Base-by-base conservation (phyloP, 2,888 invertebrate species). In the Choristoneura rosaceana region DNA sequence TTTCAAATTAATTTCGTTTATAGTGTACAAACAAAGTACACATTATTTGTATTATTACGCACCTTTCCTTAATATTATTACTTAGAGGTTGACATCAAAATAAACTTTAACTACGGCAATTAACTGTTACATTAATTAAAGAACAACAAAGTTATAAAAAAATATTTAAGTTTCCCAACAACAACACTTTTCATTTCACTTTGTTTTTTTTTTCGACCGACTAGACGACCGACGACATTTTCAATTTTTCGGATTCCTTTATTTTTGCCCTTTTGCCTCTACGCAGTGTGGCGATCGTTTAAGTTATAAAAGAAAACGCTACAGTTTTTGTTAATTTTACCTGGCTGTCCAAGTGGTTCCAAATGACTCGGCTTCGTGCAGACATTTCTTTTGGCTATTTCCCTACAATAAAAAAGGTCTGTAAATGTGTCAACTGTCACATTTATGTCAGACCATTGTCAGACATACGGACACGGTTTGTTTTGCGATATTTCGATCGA, bases 401-500 rank as follows among this genome's bases (percentile, higher is more conserved):
- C 25, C 25, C 25, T 25, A 25, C 25, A 25, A 25, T 25, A 25
- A 25, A 25, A 25, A 25, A 25, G 25, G 25, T 2, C 25, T 25
- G 25, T 25, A 25, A 25, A 25, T 25, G 25, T 25, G 41, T 41
- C 41, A 41, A 41, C 41, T 41, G 41, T 41, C 41, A 38, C 5
- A 38, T 38, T 3, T 38, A 4, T 38, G 38, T 38, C 38, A 34
- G 0, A 7, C 7, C 34, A 38, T 38, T 38, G 38, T 38, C 7
- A 38, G 7, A 38, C 7, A 1, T 9, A 8, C 33, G 33, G 9
- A 33, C 8, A 33, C 12, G 62, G 66, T 52, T 75, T 71, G 66
- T 71, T 74, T 70, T 73, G 70, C 55, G 66, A 71, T 61, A 60
- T 69, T 62, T 67, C 63, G 61, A 74, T 74, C 61, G 65, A 74